Evolutionary conservation across 2,113 vertebrate species (phyloP).

Genomic region (Phoxinus phoxinus): DNA sequence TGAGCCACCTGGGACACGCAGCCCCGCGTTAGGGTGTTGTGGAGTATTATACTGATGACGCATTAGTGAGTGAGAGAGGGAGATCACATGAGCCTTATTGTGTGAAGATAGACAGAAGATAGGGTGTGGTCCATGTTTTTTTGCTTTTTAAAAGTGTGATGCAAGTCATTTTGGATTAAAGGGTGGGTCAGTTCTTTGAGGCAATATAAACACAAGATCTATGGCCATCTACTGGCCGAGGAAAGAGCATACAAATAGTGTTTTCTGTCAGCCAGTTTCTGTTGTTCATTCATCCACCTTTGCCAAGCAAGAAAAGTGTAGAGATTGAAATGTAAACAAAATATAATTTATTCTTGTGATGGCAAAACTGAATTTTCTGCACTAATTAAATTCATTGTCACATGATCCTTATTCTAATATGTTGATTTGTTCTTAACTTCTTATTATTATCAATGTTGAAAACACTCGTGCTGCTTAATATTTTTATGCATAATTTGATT

Average conservation of each 20-base stretch:
- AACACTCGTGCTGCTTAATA: too few relatives aligned
- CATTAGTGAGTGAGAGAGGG: conserved; percentile 22
- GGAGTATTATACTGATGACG: conserved; percentile 42
- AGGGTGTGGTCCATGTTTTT: conserved; percentile 46
- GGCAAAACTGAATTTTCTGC: not conserved
- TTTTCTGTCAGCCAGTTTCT: not conserved
- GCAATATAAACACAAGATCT: conserved; percentile 40
- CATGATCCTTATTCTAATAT: not conserved
- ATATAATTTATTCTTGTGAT: not conserved
- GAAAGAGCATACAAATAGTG: conserved; percentile 5
- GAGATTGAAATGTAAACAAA: not conserved
- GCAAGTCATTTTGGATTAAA: conserved; percentile 27
- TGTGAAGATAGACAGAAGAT: conserved; percentile 41
- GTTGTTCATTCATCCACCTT: not conserved
- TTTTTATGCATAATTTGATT: too few relatives aligned
- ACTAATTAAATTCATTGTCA: not conserved
- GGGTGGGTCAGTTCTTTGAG: conserved; percentile 20
- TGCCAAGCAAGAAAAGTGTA: not conserved
- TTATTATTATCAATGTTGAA: too few relatives aligned
- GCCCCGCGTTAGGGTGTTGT: conserved; percentile 19
- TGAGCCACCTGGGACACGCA: conserved; percentile 52
- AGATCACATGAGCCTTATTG: conserved; percentile 36
- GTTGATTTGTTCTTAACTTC: not conserved
- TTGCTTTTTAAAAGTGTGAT: not conserved
- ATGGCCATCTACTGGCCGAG: conserved; percentile 57